Conservation (phyloP, 2,113 vertebrate species). For the Aspiorhynchus laticeps region DNA sequence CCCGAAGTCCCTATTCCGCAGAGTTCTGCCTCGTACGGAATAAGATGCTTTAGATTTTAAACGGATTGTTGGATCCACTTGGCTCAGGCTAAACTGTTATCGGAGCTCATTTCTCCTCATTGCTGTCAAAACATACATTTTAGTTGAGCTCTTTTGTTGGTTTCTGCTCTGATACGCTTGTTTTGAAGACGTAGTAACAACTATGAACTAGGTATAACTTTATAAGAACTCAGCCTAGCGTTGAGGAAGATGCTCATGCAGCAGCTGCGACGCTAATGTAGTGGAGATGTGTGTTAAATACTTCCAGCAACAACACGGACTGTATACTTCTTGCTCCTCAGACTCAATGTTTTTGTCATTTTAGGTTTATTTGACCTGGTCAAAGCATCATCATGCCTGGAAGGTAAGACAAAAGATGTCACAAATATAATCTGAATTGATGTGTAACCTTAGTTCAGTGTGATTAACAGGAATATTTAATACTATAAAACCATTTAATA, state of each 20-base stretch:
- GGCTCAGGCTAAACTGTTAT: not conserved
- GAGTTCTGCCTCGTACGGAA: fast-evolving
- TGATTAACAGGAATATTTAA: not conserved
- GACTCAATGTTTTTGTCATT: conserved; percentile 33
- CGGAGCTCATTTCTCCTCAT: not conserved
- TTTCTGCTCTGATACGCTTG: not conserved
- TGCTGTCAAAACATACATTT: no score
- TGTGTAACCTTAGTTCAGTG: not conserved
- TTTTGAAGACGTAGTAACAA: not conserved
- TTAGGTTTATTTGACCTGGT: conserved; percentile 77
- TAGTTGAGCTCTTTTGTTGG: fast-evolving
- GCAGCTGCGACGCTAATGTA: not conserved
- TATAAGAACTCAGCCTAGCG: not conserved
- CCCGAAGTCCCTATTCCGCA: not conserved
- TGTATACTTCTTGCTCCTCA: not conserved
- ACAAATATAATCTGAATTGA: not conserved
- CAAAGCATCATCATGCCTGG: conserved; percentile 83
- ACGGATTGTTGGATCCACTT: not conserved
- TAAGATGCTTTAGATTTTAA: conserved; percentile 15
- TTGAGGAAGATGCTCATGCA: not conserved
- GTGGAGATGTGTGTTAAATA: not conserved
- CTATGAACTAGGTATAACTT: not conserved
- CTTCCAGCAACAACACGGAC: no score
- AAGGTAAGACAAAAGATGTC: conserved; percentile 77
- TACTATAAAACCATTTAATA: not conserved